A percentile compares a stretch with the other conserved stretches of the same genome.
These are phyloP conservation scores for Calameuta pallipes DNA, from an alignment of 2,888 invertebrate genomes.

Conservation along the genomic window DNA sequence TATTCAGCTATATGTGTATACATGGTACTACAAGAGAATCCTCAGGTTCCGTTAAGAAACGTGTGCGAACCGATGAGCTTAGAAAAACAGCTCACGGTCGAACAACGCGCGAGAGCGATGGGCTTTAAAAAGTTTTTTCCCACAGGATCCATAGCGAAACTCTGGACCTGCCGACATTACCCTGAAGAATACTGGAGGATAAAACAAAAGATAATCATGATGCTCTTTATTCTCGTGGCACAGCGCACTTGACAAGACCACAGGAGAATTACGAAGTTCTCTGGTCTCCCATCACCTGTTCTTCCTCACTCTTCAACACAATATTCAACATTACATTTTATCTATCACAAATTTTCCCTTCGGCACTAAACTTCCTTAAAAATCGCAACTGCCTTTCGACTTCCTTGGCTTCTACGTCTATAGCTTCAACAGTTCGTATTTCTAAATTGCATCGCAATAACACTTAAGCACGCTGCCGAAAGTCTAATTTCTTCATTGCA, in stretches of 20 bases:
- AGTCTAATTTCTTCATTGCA: background rate
- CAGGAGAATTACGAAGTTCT: conserved; percentile 36
- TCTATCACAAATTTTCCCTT: background rate
- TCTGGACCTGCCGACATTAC: conserved; percentile 18
- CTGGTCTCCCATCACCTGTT: conserved; percentile 14
- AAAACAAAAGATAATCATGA: conserved; percentile 48
- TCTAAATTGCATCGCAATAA: background rate
- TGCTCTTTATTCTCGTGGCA: conserved; percentile 43
- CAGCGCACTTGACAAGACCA: conserved; percentile 12
- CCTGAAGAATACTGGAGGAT: conserved; percentile 37
- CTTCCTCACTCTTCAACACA: conserved; percentile 16
- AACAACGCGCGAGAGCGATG: conserved; percentile 22
- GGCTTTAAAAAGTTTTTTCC: conserved; percentile 50
- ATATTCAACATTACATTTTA: conserved; percentile 16
- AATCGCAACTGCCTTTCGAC: background rate
- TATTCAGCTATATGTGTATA: background rate
- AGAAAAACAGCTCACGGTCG: conserved; percentile 51
- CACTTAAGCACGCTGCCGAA: background rate
- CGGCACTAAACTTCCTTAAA: background rate
- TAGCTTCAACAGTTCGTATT: background rate
- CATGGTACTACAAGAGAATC: background rate
- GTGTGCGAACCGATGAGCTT: conserved; percentile 1
- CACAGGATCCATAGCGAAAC: conserved; percentile 31
- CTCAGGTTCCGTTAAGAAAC: background rate
- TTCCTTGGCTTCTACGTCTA: background rate